Base-by-base conservation (phyloP, 1,140 invertebrate genomes). In the Ostrea denselamellosa region DNA sequence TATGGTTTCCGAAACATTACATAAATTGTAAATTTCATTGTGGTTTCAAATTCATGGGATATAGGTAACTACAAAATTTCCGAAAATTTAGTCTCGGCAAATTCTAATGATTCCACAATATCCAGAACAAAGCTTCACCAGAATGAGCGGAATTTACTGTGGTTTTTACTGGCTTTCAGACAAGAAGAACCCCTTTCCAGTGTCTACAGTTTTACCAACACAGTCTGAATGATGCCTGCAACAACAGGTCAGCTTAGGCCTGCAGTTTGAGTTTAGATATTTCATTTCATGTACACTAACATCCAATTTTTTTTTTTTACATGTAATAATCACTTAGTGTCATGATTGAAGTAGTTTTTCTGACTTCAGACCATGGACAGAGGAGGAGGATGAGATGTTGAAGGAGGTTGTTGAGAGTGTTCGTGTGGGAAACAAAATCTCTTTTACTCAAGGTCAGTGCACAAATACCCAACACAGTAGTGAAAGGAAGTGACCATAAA, bases 191-290 rank as follows among this genome's bases (percentile, higher is more conserved):
- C 71, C 89, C 94, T 5, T 95, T 92, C 77, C 94, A 94, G 68
- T 95, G 94, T 87, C 83, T 95, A n/a, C 93, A 94, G 89, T 92
- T 93, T 87, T 95, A 93, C 84, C 93, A 94, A 77, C 90, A 90
- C 28, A 90, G 93, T 83, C 87, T 94, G 14, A 93, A 92, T 87
- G 34, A 89, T n/a, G 89, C 90, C 22, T 90, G 87, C 82, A 84
- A 86, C 22, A 83, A 89, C 77, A 91, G 93, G 93, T 93, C 81
- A 84, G 88, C 2, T 14, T n/a, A n/a, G n/a, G n/a, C n/a, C n/a
- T n/a, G n/a, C n/a, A n/a, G n/a, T n/a, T n/a, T n/a, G n/a, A n/a
- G 8, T 58, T 12, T 56, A 56, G 19, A 22, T 25, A 56, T 85
- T 28, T 68, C 28, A 51, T 51, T 19, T 25, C 44, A 44, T n/a